Evolutionary conservation across 2,888 invertebrate species (phyloP), one percentile per base, ranked within the genome.

Genomic region (Epicampocera succincta): DNA sequence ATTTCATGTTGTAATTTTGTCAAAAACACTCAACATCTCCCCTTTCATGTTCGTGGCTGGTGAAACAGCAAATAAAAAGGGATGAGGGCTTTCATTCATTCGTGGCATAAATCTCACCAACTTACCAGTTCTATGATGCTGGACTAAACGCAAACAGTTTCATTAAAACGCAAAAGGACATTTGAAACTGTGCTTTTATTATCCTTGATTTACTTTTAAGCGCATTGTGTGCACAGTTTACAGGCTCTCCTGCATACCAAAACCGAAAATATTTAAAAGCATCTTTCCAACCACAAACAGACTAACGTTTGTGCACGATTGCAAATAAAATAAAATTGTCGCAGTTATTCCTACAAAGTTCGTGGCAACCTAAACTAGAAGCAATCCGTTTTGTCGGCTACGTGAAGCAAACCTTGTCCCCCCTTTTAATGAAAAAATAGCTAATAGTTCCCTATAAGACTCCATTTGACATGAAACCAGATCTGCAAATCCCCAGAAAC

Each of bases 121-220:
- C n/a, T 54, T 58, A 56, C 11, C 42, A 71, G 44, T 33, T 56
- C 13, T 42, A 63, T 63, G 11, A 6, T 17, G 17, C 2, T 13
- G 38, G 13, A 56, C 25, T 38, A 15, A 56, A 38, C 40, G 8
- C 33, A 25, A 17, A 74, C 46, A 38, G 29, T 50, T 68, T 29
- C 13, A 33, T 21, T 48, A 52, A 44, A 58, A 11, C 15, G 17
- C 6, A 44, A 73, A 60, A 52, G 33, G 19, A 56, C 29, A n/a
- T 33, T 56, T 52, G 42, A 42, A 63, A 29, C 33, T 69, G 40
- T 44, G 33, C 8, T 9, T 63, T 56, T 17, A 5, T 69, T 60
- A 66, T 38, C 40, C 52, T 21, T 75, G 75, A 75, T 71, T 75
- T 66, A 66, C 60, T 66, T 80, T 75, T 71, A 75, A 75, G 65